Base-by-base conservation (phyloP, 1,140 invertebrate species). In the Drosophila kanapiae region DNA sequence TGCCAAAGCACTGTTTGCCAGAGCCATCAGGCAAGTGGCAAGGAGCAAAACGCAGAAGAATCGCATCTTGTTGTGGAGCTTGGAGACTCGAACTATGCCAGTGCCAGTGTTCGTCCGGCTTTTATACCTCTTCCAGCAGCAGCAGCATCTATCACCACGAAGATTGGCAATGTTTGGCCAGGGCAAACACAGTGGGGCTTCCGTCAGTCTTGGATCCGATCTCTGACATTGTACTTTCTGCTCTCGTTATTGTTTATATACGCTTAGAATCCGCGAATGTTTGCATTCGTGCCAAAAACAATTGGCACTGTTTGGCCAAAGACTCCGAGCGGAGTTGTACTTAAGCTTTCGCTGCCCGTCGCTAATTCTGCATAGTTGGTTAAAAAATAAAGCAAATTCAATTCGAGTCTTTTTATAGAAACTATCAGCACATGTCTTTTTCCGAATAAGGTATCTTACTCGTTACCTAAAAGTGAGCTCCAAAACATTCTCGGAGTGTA, bases 271-370 rank as follows among this genome's bases (percentile, higher is more conserved):
- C 33, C 51, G 31, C 35, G 11, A 35, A 37, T 37, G 51, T 37
- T 18, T 37, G 9, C 49, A 49, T 31, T 31, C 31, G 31, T 31
- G 14, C 13, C n/a, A 11, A 13, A 14, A 3, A 37, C 7, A 54
- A 13, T 54, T 54, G 51, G 33, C 49, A 35, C 29, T 53, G 16
- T 35, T 53, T 53, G 49, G 3, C n/a, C n/a, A n/a, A n/a, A n/a
- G n/a, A n/a, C n/a, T n/a, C n/a, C n/a, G n/a, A n/a, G n/a, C n/a
- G n/a, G n/a, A n/a, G n/a, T n/a, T n/a, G n/a, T 23, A 23, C 23
- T 3, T 23, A 23, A 23, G 23, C 23, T 23, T 2, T 23, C 23
- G 23, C 23, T 23, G 23, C 23, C 23, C 23, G 23, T 23, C 23
- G 23, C 23, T 23, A 23, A 23, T 23, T 23, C 23, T 23, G 23